Percentiles rank a stretch among this genome's conserved stretches.
Conservation (phyloP, 2,888 invertebrate genomes). For the Drosophila neutralis region DNA sequence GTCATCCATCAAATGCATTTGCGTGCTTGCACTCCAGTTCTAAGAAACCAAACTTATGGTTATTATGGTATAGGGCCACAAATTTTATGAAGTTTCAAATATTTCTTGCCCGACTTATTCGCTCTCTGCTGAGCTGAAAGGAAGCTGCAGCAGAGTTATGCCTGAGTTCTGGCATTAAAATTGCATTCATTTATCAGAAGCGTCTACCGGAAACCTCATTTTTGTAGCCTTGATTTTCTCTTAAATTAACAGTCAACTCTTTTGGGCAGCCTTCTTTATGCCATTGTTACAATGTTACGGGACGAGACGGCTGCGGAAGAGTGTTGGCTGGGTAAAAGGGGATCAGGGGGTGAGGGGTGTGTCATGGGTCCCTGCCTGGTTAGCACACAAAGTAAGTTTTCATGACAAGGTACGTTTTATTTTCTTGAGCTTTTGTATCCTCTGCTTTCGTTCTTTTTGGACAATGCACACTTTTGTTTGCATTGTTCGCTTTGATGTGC, state of each 20-base stretch:
- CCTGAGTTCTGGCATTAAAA: conserved; percentile 48
- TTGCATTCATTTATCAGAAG: conserved; percentile 47
- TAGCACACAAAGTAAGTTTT: conserved; percentile 51
- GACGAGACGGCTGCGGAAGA: not conserved
- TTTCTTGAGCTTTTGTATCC: conserved; percentile 3
- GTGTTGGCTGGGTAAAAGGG: no score
- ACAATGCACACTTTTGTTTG: conserved; percentile 25
- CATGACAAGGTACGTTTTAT: conserved; percentile 14
- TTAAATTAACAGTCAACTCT: conserved; percentile 22
- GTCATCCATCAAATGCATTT: not conserved
- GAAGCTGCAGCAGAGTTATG: conserved; percentile 59
- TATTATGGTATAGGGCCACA: not conserved
- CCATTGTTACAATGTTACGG: conserved; percentile 29
- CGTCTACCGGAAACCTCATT: conserved; percentile 22
- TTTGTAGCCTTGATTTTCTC: conserved; percentile 21
- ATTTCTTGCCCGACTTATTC: conserved; percentile 20
- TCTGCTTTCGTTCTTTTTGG: not conserved
- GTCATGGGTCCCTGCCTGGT: conserved; percentile 16
- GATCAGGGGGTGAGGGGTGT: conserved; percentile 17
- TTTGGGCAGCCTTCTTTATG: conserved; percentile 1
- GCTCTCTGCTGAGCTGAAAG: not conserved
- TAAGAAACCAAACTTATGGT: not conserved
- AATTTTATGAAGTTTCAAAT: conserved; percentile 15
- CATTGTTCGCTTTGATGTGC: conserved; percentile 17
- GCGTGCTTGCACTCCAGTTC: not conserved